Conservation (phyloP, 2,888 invertebrate genomes). For the Cerceris ruficornis region DNA sequence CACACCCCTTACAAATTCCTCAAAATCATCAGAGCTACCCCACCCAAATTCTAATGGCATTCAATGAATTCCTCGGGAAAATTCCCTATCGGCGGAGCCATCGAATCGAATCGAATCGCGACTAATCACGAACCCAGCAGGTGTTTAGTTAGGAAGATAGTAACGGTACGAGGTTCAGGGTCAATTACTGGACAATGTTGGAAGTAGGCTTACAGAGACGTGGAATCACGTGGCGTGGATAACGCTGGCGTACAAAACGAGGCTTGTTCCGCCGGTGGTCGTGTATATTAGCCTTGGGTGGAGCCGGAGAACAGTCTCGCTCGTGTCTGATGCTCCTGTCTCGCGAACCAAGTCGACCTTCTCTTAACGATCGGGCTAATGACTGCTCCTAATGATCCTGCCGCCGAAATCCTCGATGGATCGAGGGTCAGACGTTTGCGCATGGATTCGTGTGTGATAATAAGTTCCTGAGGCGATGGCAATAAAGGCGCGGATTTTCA, state of each 20-base stretch:
- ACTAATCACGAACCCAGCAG: slow-evolving; percentile 44
- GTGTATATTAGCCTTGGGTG: slow-evolving; percentile 16
- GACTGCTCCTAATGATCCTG: slow-evolving; percentile 14
- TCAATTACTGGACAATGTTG: slow-evolving; percentile 55
- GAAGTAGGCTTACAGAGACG: slow-evolving; percentile 26
- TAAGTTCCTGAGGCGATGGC: no score
- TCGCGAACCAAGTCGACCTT: slow-evolving; percentile 6
- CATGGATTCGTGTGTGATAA: neutral
- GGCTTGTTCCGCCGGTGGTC: slow-evolving; percentile 5
- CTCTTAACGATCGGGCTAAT: slow-evolving; percentile 37
- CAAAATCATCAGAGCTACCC: no score
- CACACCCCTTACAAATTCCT: no score
- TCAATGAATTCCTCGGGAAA: no score
- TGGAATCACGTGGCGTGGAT: slow-evolving; percentile 25
- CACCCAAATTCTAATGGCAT: no score
- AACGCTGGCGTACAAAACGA: slow-evolving; percentile 26
- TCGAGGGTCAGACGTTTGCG: neutral
- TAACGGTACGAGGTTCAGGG: slow-evolving; percentile 60
- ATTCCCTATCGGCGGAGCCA: slow-evolving; percentile 5
- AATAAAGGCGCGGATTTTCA: neutral
- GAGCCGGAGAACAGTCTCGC: slow-evolving; percentile 17
- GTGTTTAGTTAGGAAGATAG: slow-evolving; percentile 46
- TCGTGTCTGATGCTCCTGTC: slow-evolving; percentile 19
- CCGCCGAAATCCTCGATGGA: slow-evolving; percentile 3
- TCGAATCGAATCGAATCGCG: slow-evolving; percentile 16